A percentile compares a stretch with the other conserved stretches of the same genome.
phyloP scores from a whole-genome alignment of 2,888 invertebrate genomes.

The Pristionchus japonicus region DNA sequence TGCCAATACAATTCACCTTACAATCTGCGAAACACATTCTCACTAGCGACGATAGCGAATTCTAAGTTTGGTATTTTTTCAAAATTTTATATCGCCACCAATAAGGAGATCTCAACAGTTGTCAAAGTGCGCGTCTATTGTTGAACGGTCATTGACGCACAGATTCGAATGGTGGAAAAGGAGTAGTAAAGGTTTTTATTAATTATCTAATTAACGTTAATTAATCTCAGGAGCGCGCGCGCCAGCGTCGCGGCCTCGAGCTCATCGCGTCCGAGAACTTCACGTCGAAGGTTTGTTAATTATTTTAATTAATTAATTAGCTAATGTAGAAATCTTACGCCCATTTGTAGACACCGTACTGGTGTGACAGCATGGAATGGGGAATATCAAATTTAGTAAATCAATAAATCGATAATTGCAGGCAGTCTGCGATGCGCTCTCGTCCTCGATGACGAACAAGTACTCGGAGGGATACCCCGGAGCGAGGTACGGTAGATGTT shows the following conservation, averaged over 20 bases:
- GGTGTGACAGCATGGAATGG: slow-evolving; percentile 53
- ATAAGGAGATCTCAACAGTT: no score
- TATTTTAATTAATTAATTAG: neutral
- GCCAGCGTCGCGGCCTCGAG: slow-evolving; percentile 89
- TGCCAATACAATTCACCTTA: no score
- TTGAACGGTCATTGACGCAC: neutral
- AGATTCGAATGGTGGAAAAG: neutral
- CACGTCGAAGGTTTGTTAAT: slow-evolving; percentile 73
- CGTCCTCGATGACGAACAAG: slow-evolving; percentile 80
- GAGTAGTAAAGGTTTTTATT: neutral
- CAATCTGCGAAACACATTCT: no score
- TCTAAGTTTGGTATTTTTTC: no score
- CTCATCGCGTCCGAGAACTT: slow-evolving; percentile 93
- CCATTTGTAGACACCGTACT: no score
- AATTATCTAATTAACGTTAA: neutral
- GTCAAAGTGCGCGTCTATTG: neutral
- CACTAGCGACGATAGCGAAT: no score
- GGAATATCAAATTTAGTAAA: neutral
- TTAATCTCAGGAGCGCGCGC: slow-evolving; percentile 85
- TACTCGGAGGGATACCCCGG: slow-evolving; percentile 81
- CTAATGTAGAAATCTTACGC: no score
- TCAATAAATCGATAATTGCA: slow-evolving; percentile 40
- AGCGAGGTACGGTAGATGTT: slow-evolving; percentile 75
- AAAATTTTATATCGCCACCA: no score
- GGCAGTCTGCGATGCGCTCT: slow-evolving; percentile 78